Conservation (phyloP, 1,140 invertebrate species). For the Triops longicaudatus region DNA sequence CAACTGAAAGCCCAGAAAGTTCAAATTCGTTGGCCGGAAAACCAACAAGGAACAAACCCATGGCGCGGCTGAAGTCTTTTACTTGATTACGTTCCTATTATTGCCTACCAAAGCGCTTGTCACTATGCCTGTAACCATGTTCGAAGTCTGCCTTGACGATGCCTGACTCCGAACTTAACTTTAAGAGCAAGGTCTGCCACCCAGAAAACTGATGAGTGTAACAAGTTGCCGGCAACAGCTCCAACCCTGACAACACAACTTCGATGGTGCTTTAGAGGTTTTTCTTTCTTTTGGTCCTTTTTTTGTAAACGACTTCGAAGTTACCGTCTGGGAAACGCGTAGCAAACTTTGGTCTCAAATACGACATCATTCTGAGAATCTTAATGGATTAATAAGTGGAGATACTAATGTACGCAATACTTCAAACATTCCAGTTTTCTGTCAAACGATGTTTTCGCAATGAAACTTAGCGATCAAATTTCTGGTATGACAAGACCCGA, state of each 20-base stretch:
- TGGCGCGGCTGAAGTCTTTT: background rate
- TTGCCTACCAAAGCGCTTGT: background rate
- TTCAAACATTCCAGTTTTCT: background rate
- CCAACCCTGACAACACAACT: background rate
- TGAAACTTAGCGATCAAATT: background rate
- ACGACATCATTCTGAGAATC: background rate
- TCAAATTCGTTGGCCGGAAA: background rate
- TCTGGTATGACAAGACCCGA: too few relatives aligned
- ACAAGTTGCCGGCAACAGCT: background rate
- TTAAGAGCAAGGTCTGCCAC: background rate
- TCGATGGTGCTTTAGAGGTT: too few relatives aligned
- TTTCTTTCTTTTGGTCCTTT: too few relatives aligned
- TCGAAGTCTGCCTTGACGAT: background rate
- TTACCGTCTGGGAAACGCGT: background rate
- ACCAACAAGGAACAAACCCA: background rate
- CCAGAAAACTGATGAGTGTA: background rate
- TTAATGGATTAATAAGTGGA: background rate
- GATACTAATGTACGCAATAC: background rate
- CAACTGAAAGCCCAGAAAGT: constrained; percentile 8
- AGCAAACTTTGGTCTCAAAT: background rate
- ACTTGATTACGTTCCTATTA: constrained; percentile 8
- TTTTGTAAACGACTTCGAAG: too few relatives aligned
- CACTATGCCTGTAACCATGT: background rate
- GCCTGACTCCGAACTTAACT: background rate
- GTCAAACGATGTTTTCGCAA: background rate